A percentile compares a stretch with the other conserved stretches of the same genome.
These are phyloP conservation scores for Ceyx margarethae DNA, from an alignment of 2,113 vertebrate genomes.

Conservation along the genomic window DNA sequence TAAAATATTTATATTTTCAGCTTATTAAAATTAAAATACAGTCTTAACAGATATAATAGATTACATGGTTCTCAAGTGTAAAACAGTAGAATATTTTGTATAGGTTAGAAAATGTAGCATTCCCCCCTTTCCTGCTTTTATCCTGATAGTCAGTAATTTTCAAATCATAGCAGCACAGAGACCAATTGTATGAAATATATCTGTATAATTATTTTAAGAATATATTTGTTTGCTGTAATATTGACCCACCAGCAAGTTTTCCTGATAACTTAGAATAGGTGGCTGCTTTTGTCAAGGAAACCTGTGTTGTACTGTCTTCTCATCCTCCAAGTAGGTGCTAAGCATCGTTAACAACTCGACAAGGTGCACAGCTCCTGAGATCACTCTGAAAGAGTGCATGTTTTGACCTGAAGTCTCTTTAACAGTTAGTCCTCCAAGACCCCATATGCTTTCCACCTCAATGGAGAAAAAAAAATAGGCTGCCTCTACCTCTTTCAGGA, in stretches of 20 bases:
- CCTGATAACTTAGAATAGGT: rapidly evolving
- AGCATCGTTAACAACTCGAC: neutral
- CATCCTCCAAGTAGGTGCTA: neutral
- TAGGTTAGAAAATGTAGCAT: neutral
- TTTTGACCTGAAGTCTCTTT: neutral
- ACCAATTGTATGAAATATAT: neutral
- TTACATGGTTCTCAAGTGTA: neutral
- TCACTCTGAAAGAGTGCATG: neutral
- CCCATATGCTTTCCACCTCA: neutral
- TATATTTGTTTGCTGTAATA: neutral
- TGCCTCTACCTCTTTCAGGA: neutral
- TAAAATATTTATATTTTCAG: conserved; percentile 7
- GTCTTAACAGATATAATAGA: neutral
- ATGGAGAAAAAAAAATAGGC: neutral
- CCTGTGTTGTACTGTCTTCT: neutral
- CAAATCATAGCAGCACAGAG: neutral
- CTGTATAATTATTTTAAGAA: neutral
- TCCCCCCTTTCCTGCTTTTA: neutral
- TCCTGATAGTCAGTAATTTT: neutral
- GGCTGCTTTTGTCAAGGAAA: neutral
- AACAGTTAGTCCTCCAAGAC: neutral
- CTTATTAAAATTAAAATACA: conserved; percentile 15
- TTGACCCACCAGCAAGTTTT: neutral
- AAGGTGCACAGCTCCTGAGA: neutral
- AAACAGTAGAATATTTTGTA: neutral